Evolutionary conservation across 2,797 vertebrate species (phyloP).

Genomic region (Echeneis naucrates): DNA sequence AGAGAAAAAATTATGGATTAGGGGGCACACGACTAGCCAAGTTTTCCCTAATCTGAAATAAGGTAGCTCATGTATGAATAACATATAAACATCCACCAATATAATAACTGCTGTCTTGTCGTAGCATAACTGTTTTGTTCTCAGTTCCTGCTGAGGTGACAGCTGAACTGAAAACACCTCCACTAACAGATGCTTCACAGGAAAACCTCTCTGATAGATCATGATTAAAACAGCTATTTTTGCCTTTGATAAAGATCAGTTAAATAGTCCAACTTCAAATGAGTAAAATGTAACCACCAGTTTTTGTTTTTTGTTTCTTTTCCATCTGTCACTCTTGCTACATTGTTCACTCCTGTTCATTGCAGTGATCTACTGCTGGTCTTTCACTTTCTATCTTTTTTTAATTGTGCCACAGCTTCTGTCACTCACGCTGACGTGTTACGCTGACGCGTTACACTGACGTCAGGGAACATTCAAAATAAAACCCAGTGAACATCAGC

Average conservation of each 20-base stretch:
- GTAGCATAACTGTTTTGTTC: not conserved
- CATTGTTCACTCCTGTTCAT: not conserved
- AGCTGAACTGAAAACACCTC: not conserved
- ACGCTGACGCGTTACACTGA: conserved; percentile 19
- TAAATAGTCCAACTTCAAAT: not conserved
- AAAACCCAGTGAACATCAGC: conserved; percentile 36
- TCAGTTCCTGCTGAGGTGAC: not conserved
- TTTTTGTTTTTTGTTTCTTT: too few relatives aligned
- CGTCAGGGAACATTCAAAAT: conserved; percentile 56
- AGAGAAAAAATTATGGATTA: too few relatives aligned
- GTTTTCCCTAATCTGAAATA: too few relatives aligned
- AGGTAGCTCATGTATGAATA: too few relatives aligned
- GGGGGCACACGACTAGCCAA: too few relatives aligned
- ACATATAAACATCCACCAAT: not conserved
- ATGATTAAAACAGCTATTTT: too few relatives aligned
- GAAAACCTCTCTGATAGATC: not conserved
- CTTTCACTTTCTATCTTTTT: conserved; percentile 67
- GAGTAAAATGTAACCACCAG: not conserved
- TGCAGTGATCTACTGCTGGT: conserved; percentile 37
- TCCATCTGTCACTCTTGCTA: not conserved
- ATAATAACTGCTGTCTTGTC: not conserved
- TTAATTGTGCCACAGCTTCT: not conserved
- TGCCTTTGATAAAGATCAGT: not conserved
- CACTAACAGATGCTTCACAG: not conserved
- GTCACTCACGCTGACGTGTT: not conserved